A percentile compares a stretch with the other conserved stretches of the same genome.
Evolutionary conservation across 2,113 vertebrate genomes (phyloP).

Genomic region (Carassius carassius): DNA sequence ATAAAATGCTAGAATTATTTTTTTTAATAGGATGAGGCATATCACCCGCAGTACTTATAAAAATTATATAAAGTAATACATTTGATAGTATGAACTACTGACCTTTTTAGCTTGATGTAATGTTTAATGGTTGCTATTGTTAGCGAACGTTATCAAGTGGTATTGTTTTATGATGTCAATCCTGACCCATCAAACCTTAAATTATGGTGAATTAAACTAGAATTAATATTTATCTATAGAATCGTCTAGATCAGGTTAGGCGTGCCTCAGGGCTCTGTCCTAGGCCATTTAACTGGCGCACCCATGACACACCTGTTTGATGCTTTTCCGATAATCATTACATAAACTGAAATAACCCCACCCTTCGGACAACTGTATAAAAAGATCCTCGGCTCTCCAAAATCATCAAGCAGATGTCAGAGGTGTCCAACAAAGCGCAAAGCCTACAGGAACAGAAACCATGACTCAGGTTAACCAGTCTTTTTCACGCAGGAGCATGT

Average conservation of each 20-base stretch:
- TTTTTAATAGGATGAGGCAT: background rate
- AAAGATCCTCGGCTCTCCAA: background rate
- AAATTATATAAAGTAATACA: background rate
- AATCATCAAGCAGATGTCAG: conserved; percentile 22
- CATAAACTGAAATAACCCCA: conserved; percentile 15
- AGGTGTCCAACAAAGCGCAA: background rate
- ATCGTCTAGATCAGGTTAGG: conserved; percentile 5
- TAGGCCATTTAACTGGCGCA: background rate
- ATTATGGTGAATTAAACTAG: background rate
- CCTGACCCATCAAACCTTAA: background rate
- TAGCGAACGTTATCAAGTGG: background rate
- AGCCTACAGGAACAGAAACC: conserved; percentile 10
- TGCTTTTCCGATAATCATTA: conserved; percentile 20
- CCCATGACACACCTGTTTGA: conserved; percentile 38
- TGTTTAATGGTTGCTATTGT: background rate
- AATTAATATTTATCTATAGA: conserved; percentile 1
- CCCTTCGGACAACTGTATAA: conserved; percentile 15
- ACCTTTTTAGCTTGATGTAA: background rate
- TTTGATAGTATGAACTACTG: background rate
- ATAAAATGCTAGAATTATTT: too few species aligned
- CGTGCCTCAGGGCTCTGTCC: background rate
- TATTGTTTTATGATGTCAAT: background rate
- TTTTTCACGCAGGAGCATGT: background rate
- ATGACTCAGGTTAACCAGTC: conserved; percentile 37
- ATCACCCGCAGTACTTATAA: background rate